Evolutionary conservation across 2,113 vertebrate species (phyloP), one percentile per base, ranked within the genome.

Genomic region (Pollimyrus isidori): DNA sequence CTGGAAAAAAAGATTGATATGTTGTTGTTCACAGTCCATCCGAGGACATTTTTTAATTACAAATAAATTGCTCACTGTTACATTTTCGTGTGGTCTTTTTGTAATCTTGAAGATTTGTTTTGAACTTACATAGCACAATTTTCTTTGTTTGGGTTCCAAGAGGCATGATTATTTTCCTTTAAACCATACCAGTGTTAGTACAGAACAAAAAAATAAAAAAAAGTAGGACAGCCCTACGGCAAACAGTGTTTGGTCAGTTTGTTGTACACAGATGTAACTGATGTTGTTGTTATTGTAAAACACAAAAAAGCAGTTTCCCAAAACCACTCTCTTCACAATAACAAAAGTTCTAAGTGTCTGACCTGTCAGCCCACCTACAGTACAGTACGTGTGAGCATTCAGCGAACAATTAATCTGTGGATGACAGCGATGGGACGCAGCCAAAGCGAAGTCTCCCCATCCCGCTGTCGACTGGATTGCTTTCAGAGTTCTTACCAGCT

Each of bases 11-110:
- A 94, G 92, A 94, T 93, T 90, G 92, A 94, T 94, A 90, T 92
- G 93, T 93, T 94, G 91, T 93, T 94, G 92, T 94, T 92, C 91
- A 92, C 90, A 87, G 93, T 93, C 91, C 93, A 26, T 87, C 90
- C 83, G 90, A 91, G 92, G 91, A 94, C 94, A 91, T 87, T 92
- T 93, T 94, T 92, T 94, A 94, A 94, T 96, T 93, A 93, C 94
- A 94, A 95, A 93, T 94, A 94, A 92, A 94, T 94, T 92, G 92
- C 90, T 92, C 91, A 62, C 94, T 94, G 92, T 92, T 92, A 95
- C 94, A 91, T 91, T 94, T 94, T 87, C 95, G 95, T 95, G 95
- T 95, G 95, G 95, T 95, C 95, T 95, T 93, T 94, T 89, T 93
- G 93, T 95, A 95, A 95, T 95, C 94, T 94, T 89, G 88, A 88